Evolutionary conservation across 1,140 invertebrate genomes (phyloP), one percentile per base, ranked within the genome.

Genomic region (Macrobrachium nipponense): DNA sequence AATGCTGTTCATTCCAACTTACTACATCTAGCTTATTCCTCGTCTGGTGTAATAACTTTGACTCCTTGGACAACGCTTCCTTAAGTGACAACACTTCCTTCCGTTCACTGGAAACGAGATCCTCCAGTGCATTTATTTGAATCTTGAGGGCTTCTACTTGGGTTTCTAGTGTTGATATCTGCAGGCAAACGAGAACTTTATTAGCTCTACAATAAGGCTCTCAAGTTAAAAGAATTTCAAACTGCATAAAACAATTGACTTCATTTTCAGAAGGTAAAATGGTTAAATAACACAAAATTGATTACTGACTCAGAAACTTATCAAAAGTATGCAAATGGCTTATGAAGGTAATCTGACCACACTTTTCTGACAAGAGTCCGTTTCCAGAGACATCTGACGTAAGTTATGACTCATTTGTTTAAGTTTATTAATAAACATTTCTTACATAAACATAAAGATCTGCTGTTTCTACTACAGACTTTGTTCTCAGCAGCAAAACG

Each of bases 61-160:
- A 36, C 59, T 85, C 75, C 23, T 60, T 23, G 1, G 82, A 2
- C 51, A 51, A 51, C 0, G 5, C 51, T 2, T 51, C 51, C 51
- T 51, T 51, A 12, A 51, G 51, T 51, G 51, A 51, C 8, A 12
- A 8, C 8, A 20, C 51, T 79, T 75, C 23, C 79, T 75, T 15
- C 79, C 75, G 43, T 51, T 51, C 51, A 12, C 51, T 12, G 12
- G 51, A 51, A 8, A 85, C 23, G 27, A 85, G 76, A 5, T 72
- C 82, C 51, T 85, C 82, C 75, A 85, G 18, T 3, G 76, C 61
- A 0, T 18, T 17, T 18, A 85, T 51, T 58, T 85, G 82, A 11
- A 43, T 58, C 51, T 58, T 79, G 20, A 79, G 7, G 5, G 51
- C 82, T n/a, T 85, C 82, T 12, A 61, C 18, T 51, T 70, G 68